Evolutionary conservation across 1,140 invertebrate species (phyloP).

Genomic region (Agrilus planipennis): DNA sequence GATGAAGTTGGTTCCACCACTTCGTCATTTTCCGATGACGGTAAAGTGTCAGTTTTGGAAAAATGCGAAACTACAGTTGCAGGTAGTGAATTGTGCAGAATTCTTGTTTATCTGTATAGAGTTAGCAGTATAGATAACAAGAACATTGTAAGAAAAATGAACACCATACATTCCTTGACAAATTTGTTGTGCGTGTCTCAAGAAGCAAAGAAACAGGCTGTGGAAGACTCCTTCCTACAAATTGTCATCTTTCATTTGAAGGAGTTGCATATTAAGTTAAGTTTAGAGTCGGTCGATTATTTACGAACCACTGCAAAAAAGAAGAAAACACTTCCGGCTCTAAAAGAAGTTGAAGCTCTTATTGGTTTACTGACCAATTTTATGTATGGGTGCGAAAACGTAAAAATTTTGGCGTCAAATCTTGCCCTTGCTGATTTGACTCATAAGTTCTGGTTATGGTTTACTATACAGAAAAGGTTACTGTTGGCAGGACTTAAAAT

Average conservation of each 20-base stretch:
- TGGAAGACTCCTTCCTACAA: slow-evolving; percentile 31
- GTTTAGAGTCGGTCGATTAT: slow-evolving; percentile 37
- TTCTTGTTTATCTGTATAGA: slow-evolving; percentile 37
- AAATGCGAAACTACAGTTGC: slow-evolving; percentile 21
- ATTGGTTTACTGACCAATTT: slow-evolving; percentile 42
- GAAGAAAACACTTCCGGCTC: slow-evolving; percentile 35
- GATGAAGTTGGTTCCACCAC: too few relatives aligned
- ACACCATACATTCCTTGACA: slow-evolving; percentile 34
- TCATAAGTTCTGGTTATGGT: slow-evolving; percentile 45
- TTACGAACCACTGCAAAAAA: slow-evolving; percentile 32
- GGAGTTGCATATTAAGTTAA: slow-evolving; percentile 37
- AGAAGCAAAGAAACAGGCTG: slow-evolving; percentile 35
- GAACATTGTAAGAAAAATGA: slow-evolving; percentile 28
- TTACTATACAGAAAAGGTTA: slow-evolving; percentile 33
- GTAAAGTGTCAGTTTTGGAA: slow-evolving; percentile 7
- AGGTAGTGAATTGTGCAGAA: slow-evolving; percentile 36
- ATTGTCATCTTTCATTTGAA: slow-evolving; percentile 33
- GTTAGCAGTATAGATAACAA: slow-evolving; percentile 30
- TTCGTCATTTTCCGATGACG: slow-evolving; percentile 4
- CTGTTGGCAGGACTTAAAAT: slow-evolving; percentile 36
- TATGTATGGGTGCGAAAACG: slow-evolving; percentile 29
- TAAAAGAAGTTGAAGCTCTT: slow-evolving; percentile 36
- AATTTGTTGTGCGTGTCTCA: slow-evolving; percentile 36
- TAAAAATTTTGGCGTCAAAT: slow-evolving; percentile 33
- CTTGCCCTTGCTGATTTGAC: slow-evolving; percentile 38